Percentiles rank a stretch among this genome's conserved stretches.
phyloP scores from a whole-genome alignment of 2,888 invertebrate species.

The Ormyrus thymus region DNA sequence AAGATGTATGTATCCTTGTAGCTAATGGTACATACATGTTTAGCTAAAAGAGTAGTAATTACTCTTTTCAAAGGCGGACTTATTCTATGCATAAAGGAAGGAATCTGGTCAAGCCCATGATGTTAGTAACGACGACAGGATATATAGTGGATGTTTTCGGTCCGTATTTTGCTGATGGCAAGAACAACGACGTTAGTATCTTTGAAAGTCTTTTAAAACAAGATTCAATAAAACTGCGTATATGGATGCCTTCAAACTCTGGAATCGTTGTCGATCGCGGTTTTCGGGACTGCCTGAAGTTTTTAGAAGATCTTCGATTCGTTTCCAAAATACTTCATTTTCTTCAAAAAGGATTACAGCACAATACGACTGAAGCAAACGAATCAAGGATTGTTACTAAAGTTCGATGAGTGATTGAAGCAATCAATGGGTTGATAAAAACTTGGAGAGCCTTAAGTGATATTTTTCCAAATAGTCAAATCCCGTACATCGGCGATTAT shows the following conservation, averaged over 20 bases:
- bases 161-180: slow-evolving; percentile 31
- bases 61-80: slow-evolving; percentile 27
- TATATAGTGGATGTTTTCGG: slow-evolving; percentile 41
- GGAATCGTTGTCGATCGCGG: slow-evolving; percentile 56
- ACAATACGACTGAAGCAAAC: too few species aligned
- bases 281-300: slow-evolving; percentile 22
- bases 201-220: slow-evolving; percentile 13
- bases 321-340: slow-evolving; percentile 55
- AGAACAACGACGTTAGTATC: slow-evolving; percentile 43
- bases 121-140: slow-evolving; percentile 34
- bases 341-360: slow-evolving; percentile 54
- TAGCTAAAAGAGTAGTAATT: slow-evolving; percentile 33
- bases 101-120: slow-evolving; percentile 32
- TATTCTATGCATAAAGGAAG: slow-evolving; percentile 37
- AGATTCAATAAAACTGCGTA: background rate
- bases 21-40: slow-evolving; percentile 29
- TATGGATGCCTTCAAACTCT: slow-evolving; percentile 47
- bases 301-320: slow-evolving; percentile 48
- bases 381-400: too few species aligned
- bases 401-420: too few species aligned
- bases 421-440: slow-evolving; percentile 50
- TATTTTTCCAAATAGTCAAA: slow-evolving; percentile 35
- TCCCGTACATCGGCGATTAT: slow-evolving; percentile 32
- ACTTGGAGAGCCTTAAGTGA: slow-evolving; percentile 53
- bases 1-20: slow-evolving; percentile 30